Percentiles rank a stretch among this genome's conserved stretches.
These are phyloP conservation scores for Phasia obesa DNA, from an alignment of 2,888 invertebrate genomes.

Conservation along the genomic window DNA sequence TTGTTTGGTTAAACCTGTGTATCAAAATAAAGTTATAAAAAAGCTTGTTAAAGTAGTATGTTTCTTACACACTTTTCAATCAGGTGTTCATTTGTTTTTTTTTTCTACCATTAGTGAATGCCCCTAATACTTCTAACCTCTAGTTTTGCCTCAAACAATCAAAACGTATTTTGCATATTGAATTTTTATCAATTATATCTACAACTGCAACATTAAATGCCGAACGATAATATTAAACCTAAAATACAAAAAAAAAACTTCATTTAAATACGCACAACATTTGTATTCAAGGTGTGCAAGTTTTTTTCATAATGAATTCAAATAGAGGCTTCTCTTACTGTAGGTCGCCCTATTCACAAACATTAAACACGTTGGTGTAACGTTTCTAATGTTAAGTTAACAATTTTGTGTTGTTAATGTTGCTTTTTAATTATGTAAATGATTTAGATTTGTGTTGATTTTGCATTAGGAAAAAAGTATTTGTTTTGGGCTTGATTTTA, in stretches of 20 bases:
- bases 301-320: constrained; percentile 47
- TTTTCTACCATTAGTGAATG: not conserved
- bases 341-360: not conserved
- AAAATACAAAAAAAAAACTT: constrained; percentile 6
- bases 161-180: constrained; percentile 16
- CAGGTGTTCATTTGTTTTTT: not conserved
- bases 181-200: constrained; percentile 3
- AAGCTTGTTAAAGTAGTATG: too few relatives aligned
- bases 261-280: constrained; percentile 66
- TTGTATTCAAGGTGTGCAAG: constrained; percentile 72
- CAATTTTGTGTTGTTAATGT: constrained; percentile 10
- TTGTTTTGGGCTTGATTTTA: constrained; percentile 28
- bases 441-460: constrained; percentile 18
- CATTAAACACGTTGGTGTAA: constrained; percentile 35
- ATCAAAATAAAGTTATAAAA: too few relatives aligned
- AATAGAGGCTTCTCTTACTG: constrained; percentile 17
- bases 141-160: not conserved
- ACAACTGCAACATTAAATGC: not conserved
- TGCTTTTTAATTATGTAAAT: constrained; percentile 6
- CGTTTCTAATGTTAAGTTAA: constrained; percentile 31
- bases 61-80: too few relatives aligned
- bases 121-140: not conserved
- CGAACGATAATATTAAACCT: constrained; percentile 24
- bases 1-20: too few relatives aligned
- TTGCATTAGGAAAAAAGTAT: constrained; percentile 52